phyloP scores from a whole-genome alignment of 2,797 vertebrate genomes.

The Hydrophis major region DNA sequence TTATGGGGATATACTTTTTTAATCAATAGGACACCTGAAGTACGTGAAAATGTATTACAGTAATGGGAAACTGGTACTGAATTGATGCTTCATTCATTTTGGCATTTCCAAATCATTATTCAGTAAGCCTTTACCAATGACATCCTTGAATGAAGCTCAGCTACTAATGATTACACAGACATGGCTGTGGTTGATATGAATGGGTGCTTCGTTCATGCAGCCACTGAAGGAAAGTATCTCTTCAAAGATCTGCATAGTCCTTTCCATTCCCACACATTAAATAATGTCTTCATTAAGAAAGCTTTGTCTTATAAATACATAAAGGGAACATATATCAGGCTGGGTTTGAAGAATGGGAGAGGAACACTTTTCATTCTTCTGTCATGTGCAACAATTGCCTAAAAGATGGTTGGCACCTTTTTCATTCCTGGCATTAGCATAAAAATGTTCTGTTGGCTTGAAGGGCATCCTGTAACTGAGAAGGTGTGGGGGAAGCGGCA shows the following conservation, averaged over 20 bases:
- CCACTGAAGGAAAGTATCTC: not conserved
- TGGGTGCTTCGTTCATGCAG: not conserved
- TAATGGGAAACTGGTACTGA: not conserved
- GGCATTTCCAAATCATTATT: not conserved
- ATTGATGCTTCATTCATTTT: not conserved
- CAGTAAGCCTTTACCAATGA: not conserved
- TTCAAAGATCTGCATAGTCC: not conserved
- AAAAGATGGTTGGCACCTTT: not conserved
- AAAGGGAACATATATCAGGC: not conserved
- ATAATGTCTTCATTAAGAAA: not conserved
- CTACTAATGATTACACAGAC: not conserved
- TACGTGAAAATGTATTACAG: not conserved
- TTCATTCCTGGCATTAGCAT: not conserved
- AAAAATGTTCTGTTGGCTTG: not conserved
- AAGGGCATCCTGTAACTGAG: not conserved
- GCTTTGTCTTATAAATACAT: not conserved
- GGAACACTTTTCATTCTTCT: not conserved
- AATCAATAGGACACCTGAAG: constrained; percentile 7
- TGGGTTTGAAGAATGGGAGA: not conserved
- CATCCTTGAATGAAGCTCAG: not conserved
- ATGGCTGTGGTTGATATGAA: not conserved
- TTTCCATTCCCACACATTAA: not conserved
- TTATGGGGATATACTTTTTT: not conserved
- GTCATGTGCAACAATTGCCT: not conserved
- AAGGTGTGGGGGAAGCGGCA: not conserved